phyloP scores from a whole-genome alignment of 2,797 vertebrate genomes.

The Argentina silus region DNA sequence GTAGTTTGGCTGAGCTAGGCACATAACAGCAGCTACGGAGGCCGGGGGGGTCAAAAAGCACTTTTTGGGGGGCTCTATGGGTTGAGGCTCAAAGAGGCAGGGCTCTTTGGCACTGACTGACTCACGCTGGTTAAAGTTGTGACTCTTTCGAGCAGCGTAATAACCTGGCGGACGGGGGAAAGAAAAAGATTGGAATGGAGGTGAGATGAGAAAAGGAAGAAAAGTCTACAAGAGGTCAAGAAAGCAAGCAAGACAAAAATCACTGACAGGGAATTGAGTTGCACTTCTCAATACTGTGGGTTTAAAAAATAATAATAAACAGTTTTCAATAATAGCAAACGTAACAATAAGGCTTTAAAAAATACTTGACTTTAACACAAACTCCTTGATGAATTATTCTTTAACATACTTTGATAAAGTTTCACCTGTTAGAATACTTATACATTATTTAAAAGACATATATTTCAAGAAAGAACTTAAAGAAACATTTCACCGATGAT shows the following conservation, averaged over 20 bases:
- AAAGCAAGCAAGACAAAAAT: constrained; percentile 53
- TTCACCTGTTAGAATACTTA: neutral
- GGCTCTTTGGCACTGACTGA: constrained; percentile 76
- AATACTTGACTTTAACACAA: neutral
- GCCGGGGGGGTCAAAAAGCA: constrained; percentile 70
- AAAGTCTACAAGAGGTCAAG: constrained; percentile 54
- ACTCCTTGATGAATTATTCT: neutral
- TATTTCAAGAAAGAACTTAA: neutral
- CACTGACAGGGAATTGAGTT: constrained; percentile 52
- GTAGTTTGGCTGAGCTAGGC: constrained; percentile 73
- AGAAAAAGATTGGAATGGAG: constrained; percentile 75
- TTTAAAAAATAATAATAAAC: neutral
- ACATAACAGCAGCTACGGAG: constrained; percentile 72
- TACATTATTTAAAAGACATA: neutral
- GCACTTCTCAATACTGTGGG: constrained; percentile 26
- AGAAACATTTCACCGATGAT: no score
- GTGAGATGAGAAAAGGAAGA: constrained; percentile 71
- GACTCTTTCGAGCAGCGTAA: constrained; percentile 87
- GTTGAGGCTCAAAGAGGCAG: constrained; percentile 61
- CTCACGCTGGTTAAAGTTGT: constrained; percentile 86
- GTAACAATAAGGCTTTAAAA: neutral
- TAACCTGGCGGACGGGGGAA: constrained; percentile 81
- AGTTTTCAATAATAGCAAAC: neutral
- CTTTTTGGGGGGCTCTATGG: constrained; percentile 52
- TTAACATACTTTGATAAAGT: neutral